Evolutionary conservation across 1,140 invertebrate species (phyloP).

Genomic region (Lysiphlebus fabarum): DNA sequence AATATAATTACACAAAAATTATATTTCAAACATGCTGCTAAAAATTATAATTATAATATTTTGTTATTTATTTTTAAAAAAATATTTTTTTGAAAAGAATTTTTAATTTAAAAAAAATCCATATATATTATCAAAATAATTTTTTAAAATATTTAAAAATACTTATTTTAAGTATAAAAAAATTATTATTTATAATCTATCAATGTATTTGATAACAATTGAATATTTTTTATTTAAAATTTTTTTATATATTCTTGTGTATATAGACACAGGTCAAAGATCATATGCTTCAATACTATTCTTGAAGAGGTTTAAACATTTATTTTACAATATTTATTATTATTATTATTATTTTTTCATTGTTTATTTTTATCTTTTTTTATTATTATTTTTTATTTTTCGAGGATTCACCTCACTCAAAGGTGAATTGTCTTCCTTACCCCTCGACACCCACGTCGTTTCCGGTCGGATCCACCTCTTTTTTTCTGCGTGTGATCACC

Average conservation of each 20-base stretch:
- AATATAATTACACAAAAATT: no score
- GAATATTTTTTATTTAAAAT: neutral
- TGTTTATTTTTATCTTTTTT: neutral
- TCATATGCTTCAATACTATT: slow-evolving; percentile 1
- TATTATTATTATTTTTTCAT: slow-evolving; percentile 6
- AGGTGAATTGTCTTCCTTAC: neutral
- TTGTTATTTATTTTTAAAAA: no score
- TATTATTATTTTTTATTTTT: slow-evolving; percentile 15
- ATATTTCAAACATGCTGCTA: no score
- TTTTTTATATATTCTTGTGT: neutral
- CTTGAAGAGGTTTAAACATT: slow-evolving; percentile 2
- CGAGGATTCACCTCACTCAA: slow-evolving; percentile 23
- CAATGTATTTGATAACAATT: neutral
- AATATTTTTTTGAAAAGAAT: no score
- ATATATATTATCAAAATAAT: no score
- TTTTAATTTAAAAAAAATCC: no score
- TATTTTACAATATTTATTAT: neutral
- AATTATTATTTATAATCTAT: no score
- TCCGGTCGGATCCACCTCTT: slow-evolving; percentile 29
- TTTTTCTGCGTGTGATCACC: slow-evolving; percentile 1
- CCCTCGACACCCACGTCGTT: slow-evolving; percentile 36
- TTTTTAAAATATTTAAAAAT: no score
- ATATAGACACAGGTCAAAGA: slow-evolving; percentile 6
- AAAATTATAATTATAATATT: no score
- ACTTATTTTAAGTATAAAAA: no score